These are phyloP conservation scores for Decapterus maruadsi DNA, from an alignment of 2,797 vertebrate species.

Conservation along the genomic window DNA sequence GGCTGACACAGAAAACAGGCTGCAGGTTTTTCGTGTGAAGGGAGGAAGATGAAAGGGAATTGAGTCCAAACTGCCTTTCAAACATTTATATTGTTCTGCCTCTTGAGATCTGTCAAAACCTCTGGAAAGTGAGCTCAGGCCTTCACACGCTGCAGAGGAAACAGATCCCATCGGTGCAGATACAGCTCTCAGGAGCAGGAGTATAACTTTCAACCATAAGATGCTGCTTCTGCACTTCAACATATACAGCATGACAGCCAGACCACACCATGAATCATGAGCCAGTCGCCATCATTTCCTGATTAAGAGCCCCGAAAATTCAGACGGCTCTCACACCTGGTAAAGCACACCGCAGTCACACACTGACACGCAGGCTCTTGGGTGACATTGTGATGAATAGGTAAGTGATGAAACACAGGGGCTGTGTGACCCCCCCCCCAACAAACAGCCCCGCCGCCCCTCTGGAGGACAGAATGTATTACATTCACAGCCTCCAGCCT, in stretches of 20 bases:
- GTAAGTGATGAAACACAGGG: slow-evolving; percentile 84
- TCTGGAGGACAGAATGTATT: slow-evolving; percentile 70
- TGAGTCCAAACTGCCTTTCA: slow-evolving; percentile 67
- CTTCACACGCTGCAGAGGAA: slow-evolving; percentile 59
- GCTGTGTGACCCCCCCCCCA: slow-evolving; percentile 65
- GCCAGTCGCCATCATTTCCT: slow-evolving; percentile 76
- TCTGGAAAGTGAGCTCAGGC: slow-evolving; percentile 70
- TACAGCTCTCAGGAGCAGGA: slow-evolving; percentile 65
- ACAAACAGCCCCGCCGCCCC: slow-evolving; percentile 64
- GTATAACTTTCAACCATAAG: slow-evolving; percentile 71
- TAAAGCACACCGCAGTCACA: slow-evolving; percentile 64
- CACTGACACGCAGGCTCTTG: slow-evolving; percentile 64
- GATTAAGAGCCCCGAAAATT: slow-evolving; percentile 73
- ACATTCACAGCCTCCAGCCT: slow-evolving; percentile 73
- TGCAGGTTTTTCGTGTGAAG: slow-evolving; percentile 66
- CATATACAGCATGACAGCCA: slow-evolving; percentile 70
- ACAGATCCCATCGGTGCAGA: slow-evolving; percentile 63
- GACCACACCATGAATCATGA: slow-evolving; percentile 76
- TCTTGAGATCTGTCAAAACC: slow-evolving; percentile 73
- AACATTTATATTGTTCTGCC: slow-evolving; percentile 78
- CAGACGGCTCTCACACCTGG: slow-evolving; percentile 78
- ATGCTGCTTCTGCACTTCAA: slow-evolving; percentile 66
- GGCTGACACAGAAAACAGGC: slow-evolving; percentile 69
- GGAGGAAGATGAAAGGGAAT: slow-evolving; percentile 76
- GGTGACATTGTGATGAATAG: slow-evolving; percentile 82